Evolutionary conservation across 2,888 invertebrate genomes (phyloP).

Genomic region (Tubulanus polymorphus): DNA sequence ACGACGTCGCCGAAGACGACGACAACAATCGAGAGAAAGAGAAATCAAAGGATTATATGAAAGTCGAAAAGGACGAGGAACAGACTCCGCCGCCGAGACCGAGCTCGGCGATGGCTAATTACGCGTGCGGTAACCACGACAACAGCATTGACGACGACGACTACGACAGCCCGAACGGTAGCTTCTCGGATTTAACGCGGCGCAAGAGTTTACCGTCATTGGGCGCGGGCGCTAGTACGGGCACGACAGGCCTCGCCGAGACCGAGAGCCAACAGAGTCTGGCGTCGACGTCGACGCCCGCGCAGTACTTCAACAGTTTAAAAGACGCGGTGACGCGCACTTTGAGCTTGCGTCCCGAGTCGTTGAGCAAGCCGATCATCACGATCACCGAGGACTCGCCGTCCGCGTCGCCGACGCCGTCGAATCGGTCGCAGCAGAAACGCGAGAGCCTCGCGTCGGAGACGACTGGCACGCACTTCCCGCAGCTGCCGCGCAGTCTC

Average conservation of each 20-base stretch:
- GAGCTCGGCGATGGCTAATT: slow-evolving; percentile 22
- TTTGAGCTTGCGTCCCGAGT: slow-evolving; percentile 18
- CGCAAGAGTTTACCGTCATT: slow-evolving; percentile 96
- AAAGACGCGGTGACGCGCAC: slow-evolving; percentile 10
- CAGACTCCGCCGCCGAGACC: slow-evolving; percentile 15
- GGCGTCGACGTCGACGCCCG: not conserved
- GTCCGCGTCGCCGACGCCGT: slow-evolving; percentile 65
- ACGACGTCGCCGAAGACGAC: not conserved
- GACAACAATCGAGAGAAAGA: not conserved
- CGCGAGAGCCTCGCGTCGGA: slow-evolving; percentile 65
- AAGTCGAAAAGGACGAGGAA: not conserved
- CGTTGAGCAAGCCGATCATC: slow-evolving; percentile 75
- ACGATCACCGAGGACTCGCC: slow-evolving; percentile 96
- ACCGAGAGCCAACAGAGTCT: not conserved
- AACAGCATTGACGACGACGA: slow-evolving; percentile 20
- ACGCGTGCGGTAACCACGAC: slow-evolving; percentile 11
- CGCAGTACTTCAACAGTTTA: not conserved
- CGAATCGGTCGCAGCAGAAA: slow-evolving; percentile 5
- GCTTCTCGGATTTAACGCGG: slow-evolving; percentile 63
- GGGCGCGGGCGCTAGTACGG: slow-evolving; percentile 2
- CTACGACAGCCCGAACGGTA: slow-evolving; percentile 8
- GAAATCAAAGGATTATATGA: not conserved
- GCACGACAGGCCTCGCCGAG: slow-evolving; percentile 7
- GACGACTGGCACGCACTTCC: slow-evolving; percentile 23
- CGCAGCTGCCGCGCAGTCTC: slow-evolving; percentile 31